phyloP scores from a whole-genome alignment of 2,888 invertebrate species.

The Imbricaverruca yamaguchii region DNA sequence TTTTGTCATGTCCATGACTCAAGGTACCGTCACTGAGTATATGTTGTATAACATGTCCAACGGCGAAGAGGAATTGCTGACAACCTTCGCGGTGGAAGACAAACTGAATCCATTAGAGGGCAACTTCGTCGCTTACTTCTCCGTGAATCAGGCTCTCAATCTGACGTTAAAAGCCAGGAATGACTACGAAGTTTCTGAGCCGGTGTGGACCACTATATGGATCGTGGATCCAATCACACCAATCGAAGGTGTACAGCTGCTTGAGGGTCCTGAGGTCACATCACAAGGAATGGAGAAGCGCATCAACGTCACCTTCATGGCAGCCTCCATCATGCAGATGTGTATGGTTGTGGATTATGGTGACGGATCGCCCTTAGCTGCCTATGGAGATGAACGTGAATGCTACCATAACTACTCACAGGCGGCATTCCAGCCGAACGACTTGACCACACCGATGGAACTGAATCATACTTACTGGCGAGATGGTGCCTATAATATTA shows the following conservation, averaged over 20 bases:
- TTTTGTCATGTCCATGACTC: background rate
- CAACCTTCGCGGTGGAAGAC: background rate
- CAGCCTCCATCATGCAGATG: background rate
- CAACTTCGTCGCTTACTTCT: background rate
- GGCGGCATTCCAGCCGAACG: background rate
- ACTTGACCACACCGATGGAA: background rate
- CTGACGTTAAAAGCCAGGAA: background rate
- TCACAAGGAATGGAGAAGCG: background rate
- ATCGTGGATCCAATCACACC: background rate
- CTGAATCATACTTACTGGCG: constrained; percentile 2
- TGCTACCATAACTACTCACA: background rate
- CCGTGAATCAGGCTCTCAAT: background rate
- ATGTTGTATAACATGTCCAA: background rate
- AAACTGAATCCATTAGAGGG: background rate
- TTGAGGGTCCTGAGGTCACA: background rate
- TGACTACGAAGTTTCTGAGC: background rate
- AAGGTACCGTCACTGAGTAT: background rate
- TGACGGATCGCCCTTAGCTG: background rate
- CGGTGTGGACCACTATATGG: background rate
- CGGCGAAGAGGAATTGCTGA: background rate
- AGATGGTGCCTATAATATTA: background rate
- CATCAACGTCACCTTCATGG: background rate
- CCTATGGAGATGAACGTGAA: background rate
- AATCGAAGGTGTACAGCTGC: background rate
- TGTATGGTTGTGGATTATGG: constrained; percentile 17